These are phyloP conservation scores for Dryoscopus gambensis DNA, from an alignment of 2,113 vertebrate species.

Conservation along the genomic window DNA sequence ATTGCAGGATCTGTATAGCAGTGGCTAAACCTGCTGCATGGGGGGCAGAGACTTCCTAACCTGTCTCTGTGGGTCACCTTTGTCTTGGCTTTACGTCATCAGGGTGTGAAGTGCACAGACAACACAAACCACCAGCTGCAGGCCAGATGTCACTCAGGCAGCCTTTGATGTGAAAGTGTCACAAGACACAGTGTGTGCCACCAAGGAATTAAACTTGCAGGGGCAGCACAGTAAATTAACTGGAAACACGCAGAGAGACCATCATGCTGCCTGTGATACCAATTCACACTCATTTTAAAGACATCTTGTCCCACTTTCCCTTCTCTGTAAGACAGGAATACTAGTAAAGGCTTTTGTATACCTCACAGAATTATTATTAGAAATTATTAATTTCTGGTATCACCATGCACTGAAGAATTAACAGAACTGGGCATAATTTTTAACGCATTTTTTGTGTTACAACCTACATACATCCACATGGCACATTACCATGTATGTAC, in stretches of 20 bases:
- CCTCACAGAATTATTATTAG: background rate
- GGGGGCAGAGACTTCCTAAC: background rate
- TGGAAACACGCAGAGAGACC: background rate
- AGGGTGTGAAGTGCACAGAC: background rate
- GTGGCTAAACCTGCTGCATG: background rate
- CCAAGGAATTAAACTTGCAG: background rate
- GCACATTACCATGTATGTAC: background rate
- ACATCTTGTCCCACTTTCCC: background rate
- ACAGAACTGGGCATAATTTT: background rate
- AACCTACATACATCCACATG: background rate
- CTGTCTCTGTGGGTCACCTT: background rate
- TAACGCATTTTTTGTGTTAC: background rate
- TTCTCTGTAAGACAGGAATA: background rate
- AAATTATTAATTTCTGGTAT: background rate
- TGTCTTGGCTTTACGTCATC: background rate
- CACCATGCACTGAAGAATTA: background rate
- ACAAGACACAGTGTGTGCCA: rapidly evolving
- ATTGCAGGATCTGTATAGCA: background rate
- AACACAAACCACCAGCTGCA: background rate
- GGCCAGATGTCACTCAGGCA: background rate
- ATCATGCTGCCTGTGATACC: background rate
- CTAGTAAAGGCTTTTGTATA: background rate
- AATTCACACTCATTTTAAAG: background rate
- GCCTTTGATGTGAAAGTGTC: background rate
- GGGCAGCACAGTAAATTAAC: background rate